Evolutionary conservation across 2,797 vertebrate species (phyloP), one percentile per base, ranked within the genome.

Genomic region (Sebastes alutus): DNA sequence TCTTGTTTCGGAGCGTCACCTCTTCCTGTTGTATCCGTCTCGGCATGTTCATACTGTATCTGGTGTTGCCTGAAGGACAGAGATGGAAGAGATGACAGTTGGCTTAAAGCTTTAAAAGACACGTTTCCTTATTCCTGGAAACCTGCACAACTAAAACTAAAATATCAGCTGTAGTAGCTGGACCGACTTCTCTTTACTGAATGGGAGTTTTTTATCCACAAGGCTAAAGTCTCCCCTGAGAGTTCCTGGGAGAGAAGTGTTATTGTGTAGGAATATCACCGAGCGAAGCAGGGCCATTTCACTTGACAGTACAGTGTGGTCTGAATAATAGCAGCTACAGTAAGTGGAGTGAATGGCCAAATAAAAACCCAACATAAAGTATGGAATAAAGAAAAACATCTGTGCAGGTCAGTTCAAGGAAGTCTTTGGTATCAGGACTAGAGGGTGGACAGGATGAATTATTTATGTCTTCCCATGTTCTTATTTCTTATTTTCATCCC

Each of bases 211-310:
- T 78, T 79, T 78, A 66, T 85, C 42, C 59, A 72, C 68, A 67
- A 74, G 72, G 63, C 77, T 33, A 77, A 87, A 70, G 42, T 35
- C 52, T 68, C 75, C 35, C 38, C 20, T 16, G 84, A 69, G 79
- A 81, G 42, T 30, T 60, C 16, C 42, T 18, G 9, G 63, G 46
- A 27, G 29, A 49, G 27, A 77, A 74, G 62, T 49, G 33, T 73
- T 86, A 46, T 33, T 83, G 74, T 73, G 70, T 29, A 52, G 18
- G 49, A 72, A 72, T 60, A 61, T 78, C 38, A 72, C n/a, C 2
- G 38, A 73, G 75, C 33, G 38, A 71, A 81, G 66, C 29, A 22
- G 20, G 29, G 42, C 49, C 63, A 23, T 67, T 82, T 80, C 32
- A 70, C 54, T 58, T 65, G 66, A 30, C 49, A 73, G 35, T 46